Base-by-base conservation (phyloP, 1,140 invertebrate species). In the Leptopilina boulardi region DNA sequence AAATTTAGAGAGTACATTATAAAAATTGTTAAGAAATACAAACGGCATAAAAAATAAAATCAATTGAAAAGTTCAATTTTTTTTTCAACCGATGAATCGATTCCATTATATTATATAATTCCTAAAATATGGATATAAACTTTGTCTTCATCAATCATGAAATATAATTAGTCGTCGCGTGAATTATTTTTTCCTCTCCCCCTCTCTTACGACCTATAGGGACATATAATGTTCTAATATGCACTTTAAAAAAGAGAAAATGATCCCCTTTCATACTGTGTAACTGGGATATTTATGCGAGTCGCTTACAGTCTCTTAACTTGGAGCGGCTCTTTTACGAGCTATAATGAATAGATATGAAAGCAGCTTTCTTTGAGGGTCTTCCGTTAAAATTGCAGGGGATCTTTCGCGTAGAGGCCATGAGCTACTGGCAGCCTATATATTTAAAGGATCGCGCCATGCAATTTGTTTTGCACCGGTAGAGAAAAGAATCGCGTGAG, bases 381-480 rank as follows among this genome's bases (percentile, higher is more conserved):
- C 59, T 66, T 66, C 59, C 59, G 59, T 66, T 66, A 66, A 66
- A 66, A 66, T 66, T 66, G 59, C 59, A 66, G 59, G 59, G 59
- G 59, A 66, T 66, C 59, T 66, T 66, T 66, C 59, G 59, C 26
- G 59, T n/a, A n/a, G 59, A 66, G 59, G 59, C 59, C 59, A 66
- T 66, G 59, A 66, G 59, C 59, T 66, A n/a, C 59, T 51, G 47
- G 47, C 47, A 51, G 59, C 26, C 23, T 66, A 30, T 66, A 66
- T 66, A 66, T 66, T 66, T 66, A 66, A 66, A 15, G 59, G 59
- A 66, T 66, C 59, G 59, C 59, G 59, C 21, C 59, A 66, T 66
- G 59, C 59, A 66, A 66, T 66, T 66, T 66, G 21, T 66, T 66
- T 66, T 66, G 23, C 26, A 66, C 59, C 23, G 59, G 13, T 23